These are phyloP conservation scores for Neolamprologus variostigma DNA, from an alignment of 2,113 vertebrate genomes.

Conservation along the genomic window DNA sequence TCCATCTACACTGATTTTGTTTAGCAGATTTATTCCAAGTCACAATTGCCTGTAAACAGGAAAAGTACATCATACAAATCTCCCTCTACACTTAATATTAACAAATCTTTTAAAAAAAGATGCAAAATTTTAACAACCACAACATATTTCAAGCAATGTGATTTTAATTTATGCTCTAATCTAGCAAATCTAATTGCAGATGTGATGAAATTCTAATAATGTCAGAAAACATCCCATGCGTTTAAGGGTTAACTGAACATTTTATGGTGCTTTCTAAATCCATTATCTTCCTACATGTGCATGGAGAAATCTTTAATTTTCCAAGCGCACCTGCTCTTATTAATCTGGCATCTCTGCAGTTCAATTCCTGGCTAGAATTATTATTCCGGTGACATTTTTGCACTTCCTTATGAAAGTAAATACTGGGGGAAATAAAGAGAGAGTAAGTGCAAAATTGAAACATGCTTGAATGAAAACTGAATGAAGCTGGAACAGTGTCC, in stretches of 20 bases:
- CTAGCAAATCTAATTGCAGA: neutral
- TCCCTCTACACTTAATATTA: neutral
- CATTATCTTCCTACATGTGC: neutral
- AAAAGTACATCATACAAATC: neutral
- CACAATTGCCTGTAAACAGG: neutral
- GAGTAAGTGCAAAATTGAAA: conserved; percentile 20
- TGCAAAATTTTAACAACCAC: neutral
- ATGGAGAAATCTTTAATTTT: neutral
- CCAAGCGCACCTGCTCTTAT: neutral
- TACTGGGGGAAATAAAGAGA: conserved; percentile 12
- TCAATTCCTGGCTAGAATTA: neutral
- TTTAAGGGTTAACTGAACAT: neutral
- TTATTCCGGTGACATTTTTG: conserved; percentile 46
- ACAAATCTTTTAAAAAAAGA: neutral
- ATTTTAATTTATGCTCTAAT: neutral
- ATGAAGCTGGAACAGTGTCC: conserved; percentile 14
- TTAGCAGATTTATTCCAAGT: neutral
- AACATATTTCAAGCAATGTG: neutral
- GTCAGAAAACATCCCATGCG: neutral
- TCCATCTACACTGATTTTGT: neutral
- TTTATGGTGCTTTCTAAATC: neutral
- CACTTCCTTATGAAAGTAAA: conserved; percentile 27
- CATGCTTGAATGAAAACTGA: conserved; percentile 22
- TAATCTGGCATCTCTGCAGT: conserved; percentile 1
- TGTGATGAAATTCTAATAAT: neutral